These are phyloP conservation scores for Gymnoscelis rufifasciata DNA, from an alignment of 2,888 invertebrate species.

Conservation along the genomic window DNA sequence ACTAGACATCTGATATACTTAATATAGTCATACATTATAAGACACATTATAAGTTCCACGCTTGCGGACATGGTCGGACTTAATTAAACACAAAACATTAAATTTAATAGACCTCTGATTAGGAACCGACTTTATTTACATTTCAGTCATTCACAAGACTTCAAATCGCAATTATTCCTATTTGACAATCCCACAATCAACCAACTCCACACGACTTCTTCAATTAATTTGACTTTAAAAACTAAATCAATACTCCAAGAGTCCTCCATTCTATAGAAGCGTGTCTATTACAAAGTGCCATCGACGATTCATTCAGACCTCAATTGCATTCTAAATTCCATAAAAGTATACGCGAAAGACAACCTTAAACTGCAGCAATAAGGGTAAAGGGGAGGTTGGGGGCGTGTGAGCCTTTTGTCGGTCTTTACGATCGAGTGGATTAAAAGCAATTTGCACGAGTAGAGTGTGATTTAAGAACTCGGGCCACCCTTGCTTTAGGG, in stretches of 20 bases:
- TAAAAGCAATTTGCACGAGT: constrained; percentile 65
- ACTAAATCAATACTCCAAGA: constrained; percentile 35
- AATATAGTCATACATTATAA: no score
- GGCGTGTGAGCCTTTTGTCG: constrained; percentile 48
- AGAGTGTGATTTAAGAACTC: constrained; percentile 57
- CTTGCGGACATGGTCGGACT: no score
- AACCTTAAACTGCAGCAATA: constrained; percentile 22
- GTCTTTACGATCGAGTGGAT: constrained; percentile 63
- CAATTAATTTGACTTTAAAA: constrained; percentile 24
- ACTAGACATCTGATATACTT: no score
- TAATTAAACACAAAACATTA: no score
- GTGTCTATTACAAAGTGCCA: constrained; percentile 54
- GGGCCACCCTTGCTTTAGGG: constrained; percentile 30
- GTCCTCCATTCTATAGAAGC: constrained; percentile 28
- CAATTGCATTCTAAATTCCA: constrained; percentile 50
- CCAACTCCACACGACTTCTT: constrained; percentile 4
- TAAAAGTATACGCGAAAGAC: constrained; percentile 21
- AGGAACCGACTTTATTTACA: no score
- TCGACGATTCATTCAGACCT: constrained; percentile 50
- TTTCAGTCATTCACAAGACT: not conserved
- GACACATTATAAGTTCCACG: no score
- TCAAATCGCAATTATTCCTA: not conserved
- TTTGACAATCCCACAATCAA: not conserved
- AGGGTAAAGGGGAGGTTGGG: constrained; percentile 22
- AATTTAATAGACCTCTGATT: no score